Evolutionary conservation across 2,888 invertebrate genomes (phyloP), one percentile per base, ranked within the genome.

Genomic region (Seladonia tumulorum): DNA sequence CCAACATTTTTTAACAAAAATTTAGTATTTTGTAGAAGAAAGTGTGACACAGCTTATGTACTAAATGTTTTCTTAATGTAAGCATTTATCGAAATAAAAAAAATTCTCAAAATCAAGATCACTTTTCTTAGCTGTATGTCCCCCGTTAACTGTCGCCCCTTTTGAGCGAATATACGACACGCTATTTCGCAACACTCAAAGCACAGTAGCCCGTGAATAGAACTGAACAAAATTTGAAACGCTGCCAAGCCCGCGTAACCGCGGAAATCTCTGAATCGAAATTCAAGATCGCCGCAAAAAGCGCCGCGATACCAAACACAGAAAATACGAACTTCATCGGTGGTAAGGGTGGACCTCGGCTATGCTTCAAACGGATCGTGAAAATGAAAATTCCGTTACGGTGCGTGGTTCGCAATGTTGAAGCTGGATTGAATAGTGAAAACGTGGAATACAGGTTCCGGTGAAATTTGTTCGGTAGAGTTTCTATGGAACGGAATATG

Each of bases 201-300:
- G 63, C 63, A 63, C 29, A 29, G 63, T 2, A 29, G 16, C 29
- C 63, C 63, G 25, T 16, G 29, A 29, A 63, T 63, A 16, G 63
- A 16, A 29, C 16, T 63, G 29, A 16, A 16, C 25, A 63, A 78
- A 76, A 78, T 76, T 49, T 53, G 35, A 47, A 39, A 68, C 35
- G 35, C 39, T 57, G 53, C 53, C 68, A 72, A 35, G 39, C 57
- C 29, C 70, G 47, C 12, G 39, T 35, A 16, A 18, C 39, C 79
- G 29, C 29, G 18, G 60, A 49, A 63, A 75, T 81, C 75, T 57
- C 74, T 73, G 80, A 79, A 79, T 60, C 74, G 47, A 29, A 42
- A 75, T 80, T 35, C 70, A 74, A 82, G 74, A 80, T 57, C 70
- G 60, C 60, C 49, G 70, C 60, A 57, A 82, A 66, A 82, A 29